Evolutionary conservation across 1,140 invertebrate species (phyloP), one percentile per base, ranked within the genome.

Genomic region (Zaprionus nigranus): DNA sequence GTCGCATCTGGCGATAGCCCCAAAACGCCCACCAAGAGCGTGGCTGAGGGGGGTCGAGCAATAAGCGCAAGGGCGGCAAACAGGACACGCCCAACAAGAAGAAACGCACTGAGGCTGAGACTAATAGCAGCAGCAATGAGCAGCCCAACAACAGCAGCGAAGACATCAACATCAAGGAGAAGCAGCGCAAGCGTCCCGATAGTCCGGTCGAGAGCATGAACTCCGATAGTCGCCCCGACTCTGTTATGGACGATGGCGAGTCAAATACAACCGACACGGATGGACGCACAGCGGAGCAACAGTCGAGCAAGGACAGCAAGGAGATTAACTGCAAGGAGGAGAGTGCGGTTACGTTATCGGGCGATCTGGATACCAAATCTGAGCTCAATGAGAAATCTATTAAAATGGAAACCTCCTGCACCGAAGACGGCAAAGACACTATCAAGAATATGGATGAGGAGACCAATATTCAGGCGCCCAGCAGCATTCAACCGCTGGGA

Each of bases 131-230:
- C 70, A 70, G 95, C 95, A 83, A 96, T 96, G 72, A 75, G 26
- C 72, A 70, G 40, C 38, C 72, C 88, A 96, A 96, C 91, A 94
- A 95, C 66, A 95, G 95, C 65, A 95, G 95, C 57, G 74, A 79
- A 46, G 68, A 71, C 20, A n/a, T n/a, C n/a, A 76, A 36, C 79
- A 68, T 82, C 43, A 96, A 96, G 82, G 96, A 96, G 87, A 96
- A 96, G 91, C 94, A 96, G 90, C 94, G 95, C 63, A 96, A 96
- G 77, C 92, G 96, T 54, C 93, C 94, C 17, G 95, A 95, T 75
- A 97, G 96, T 93, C 96, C 97, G 12, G 95, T 96, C 20, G 96
- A 96, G 90, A 97, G 96, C 84, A 94, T 97, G 53, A 97, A 96
- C 24, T 96, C 96, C 54, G 97, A 97, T 85, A 93, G 92, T 68